Conservation (phyloP, 2,113 vertebrate genomes). For the Chelonoidis abingdonii region DNA sequence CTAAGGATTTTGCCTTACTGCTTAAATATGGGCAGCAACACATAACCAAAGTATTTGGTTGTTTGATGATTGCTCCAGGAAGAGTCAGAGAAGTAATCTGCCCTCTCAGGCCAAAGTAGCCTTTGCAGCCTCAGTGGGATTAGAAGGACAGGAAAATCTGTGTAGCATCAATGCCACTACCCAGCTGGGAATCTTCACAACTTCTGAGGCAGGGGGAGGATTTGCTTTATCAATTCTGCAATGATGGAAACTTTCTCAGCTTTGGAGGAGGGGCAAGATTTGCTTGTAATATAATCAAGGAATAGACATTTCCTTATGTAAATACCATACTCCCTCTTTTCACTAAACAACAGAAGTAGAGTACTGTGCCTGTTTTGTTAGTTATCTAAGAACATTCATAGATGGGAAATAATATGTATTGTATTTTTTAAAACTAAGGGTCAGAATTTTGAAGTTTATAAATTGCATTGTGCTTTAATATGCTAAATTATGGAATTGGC, state of each 20-base stretch:
- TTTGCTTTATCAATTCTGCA: neutral
- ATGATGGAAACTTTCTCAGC: neutral
- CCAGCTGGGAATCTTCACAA: neutral
- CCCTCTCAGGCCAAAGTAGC: neutral
- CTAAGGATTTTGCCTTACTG: neutral
- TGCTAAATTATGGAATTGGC: neutral
- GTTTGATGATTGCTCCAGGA: fast-evolving
- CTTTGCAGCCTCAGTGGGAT: neutral
- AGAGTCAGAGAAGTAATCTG: neutral
- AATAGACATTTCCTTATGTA: neutral
- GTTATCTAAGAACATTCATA: neutral
- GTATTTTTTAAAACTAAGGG: neutral
- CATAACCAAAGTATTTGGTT: neutral
- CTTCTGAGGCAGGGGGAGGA: neutral
- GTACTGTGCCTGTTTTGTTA: neutral
- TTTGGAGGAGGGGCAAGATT: neutral
- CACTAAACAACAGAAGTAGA: neutral
- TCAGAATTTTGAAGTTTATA: constrained; percentile 7
- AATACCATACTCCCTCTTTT: neutral
- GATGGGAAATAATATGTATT: neutral
- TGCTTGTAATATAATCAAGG: neutral
- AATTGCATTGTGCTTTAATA: neutral
- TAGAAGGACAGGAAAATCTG: neutral
- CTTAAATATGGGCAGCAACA: constrained; percentile 8
- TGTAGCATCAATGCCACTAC: neutral